A percentile compares a stretch with the other conserved stretches of the same genome.
Evolutionary conservation across 2,113 vertebrate genomes (phyloP).

Genomic region (Aythya baeri): DNA sequence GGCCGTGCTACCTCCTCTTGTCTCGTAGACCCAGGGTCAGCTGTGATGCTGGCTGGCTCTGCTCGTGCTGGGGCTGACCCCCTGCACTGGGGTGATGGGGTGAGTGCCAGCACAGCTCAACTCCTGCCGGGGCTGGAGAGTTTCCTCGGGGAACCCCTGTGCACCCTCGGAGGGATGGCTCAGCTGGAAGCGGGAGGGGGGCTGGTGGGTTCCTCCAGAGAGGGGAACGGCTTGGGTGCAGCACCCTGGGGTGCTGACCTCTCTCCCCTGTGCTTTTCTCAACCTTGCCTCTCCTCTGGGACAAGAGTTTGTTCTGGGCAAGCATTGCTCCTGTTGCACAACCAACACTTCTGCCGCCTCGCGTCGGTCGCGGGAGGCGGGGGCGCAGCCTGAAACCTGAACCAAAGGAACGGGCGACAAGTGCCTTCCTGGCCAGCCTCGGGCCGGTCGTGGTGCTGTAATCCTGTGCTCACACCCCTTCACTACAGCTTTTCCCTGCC

Average conservation of each 20-base stretch:
- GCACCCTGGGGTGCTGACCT: neutral
- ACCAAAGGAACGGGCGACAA: neutral
- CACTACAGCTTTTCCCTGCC: neutral
- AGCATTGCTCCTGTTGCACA: neutral
- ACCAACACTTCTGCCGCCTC: neutral
- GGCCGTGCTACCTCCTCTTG: neutral
- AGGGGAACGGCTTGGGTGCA: neutral
- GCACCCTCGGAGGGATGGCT: neutral
- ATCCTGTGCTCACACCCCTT: neutral
- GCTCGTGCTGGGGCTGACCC: neutral
- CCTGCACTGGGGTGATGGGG: fast-evolving
- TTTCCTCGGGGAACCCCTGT: fast-evolving
- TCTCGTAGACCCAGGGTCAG: fast-evolving
- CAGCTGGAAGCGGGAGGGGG: neutral
- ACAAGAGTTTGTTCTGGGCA: neutral
- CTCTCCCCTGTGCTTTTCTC: neutral
- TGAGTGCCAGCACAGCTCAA: neutral
- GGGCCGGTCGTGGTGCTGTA: fast-evolving
- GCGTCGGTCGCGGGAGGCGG: fast-evolving
- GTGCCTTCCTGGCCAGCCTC: neutral
- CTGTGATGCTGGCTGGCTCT: fast-evolving
- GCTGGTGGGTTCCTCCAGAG: neutral
- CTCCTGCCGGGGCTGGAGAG: neutral
- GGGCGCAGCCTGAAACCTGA: neutral
- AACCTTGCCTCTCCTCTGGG: neutral